Evolutionary conservation across 2,888 invertebrate species (phyloP), one percentile per base, ranked within the genome.

Genomic region (Chydorus sphaericus): DNA sequence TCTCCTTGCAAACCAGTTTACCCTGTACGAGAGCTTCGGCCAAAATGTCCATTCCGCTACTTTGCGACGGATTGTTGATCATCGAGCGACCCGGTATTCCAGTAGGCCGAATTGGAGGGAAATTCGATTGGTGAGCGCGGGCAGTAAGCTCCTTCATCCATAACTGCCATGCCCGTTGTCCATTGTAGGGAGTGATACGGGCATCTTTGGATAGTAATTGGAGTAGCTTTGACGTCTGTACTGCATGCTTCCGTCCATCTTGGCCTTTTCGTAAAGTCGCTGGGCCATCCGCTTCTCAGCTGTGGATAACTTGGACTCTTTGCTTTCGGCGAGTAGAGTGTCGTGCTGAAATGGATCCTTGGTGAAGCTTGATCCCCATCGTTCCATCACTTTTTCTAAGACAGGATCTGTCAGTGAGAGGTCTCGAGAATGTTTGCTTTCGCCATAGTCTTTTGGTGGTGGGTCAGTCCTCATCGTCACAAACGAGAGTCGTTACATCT

Each of bases 291-390:
- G 75, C 69, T 96, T 96, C 68, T 96, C 96, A 29, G 89, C 87
- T 66, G 86, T 85, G 0, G 93, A 92, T 44, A 96, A 72, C 65
- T 93, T 90, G 69, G 93, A 87, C 66, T 94, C 94, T 67, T 94
- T 93, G 44, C 92, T 78, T 70, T 96, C 96, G 4, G 94, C 85
- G 31, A 97, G 74, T 55, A 96, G 73, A 10, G 93, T 92, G 69
- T 97, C 96, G 66, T 97, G 96, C 64, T 90, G 87, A 73, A 96
- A 96, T 0, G 96, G 96, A 65, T 86, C 85, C 69, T 74, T 73
- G 3, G 77, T 75, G 3, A 77, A 65, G 61, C 71, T 69, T 33
- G 68, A 63, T 23, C 75, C 73, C 60, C 74, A 68, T 59, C 69
- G 69, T 31, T 67, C 63, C 26, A 79, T 63, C 5, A 78, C 73